Base-by-base conservation (phyloP, 2,113 vertebrate genomes). In the Heterocephalus glaber region DNA sequence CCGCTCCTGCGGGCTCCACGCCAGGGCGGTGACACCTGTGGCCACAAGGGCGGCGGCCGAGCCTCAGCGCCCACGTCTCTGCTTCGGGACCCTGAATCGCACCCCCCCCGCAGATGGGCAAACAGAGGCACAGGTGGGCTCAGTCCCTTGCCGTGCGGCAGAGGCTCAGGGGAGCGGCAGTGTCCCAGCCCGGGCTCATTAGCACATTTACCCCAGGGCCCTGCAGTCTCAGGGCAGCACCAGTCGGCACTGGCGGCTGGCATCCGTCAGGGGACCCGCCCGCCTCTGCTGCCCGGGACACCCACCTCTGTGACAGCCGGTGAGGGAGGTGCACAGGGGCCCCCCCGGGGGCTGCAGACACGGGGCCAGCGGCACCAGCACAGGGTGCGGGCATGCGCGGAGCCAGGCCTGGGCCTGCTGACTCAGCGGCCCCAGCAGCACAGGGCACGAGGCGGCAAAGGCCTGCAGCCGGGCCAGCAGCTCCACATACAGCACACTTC, bases 331-430 rank as follows among this genome's bases (percentile, higher is more conserved):
- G 52, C 86, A 96, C 22, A 99, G 98, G 30, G 98, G 97, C 19
- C 98, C 98, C 4, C 98, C 98, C 0, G 99, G 99, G 35, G 98
- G 97, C 86, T 98, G 98, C 77, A 99, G 98, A 97, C 99, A 99
- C 35, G 98, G 98, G 22, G 96, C 76, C 0, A 97, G 98, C 0
- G 99, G 99, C 60, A 98, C 80, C 19, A 99, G 98, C 83, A 98
- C 56, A 0, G 99, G 99, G n/a, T 98, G 94, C 0, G 98, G 90
- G 90, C 98, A 98, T 2, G 68, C 58, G 2, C 93, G 90, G 89
- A 99, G 97, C 98, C 98, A 99, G 72, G 97, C 97, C 60, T 98
- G 94, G 13, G 98, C 98, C 89, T 99, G 98, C 60, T 98, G 98
- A 86, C 99, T 99, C 89, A 99, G 98, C 74, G 86, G 98, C 81